Percentiles rank a stretch among this genome's conserved stretches.
phyloP scores from a whole-genome alignment of 2,888 invertebrate genomes.

The Herminia tarsipennalis region DNA sequence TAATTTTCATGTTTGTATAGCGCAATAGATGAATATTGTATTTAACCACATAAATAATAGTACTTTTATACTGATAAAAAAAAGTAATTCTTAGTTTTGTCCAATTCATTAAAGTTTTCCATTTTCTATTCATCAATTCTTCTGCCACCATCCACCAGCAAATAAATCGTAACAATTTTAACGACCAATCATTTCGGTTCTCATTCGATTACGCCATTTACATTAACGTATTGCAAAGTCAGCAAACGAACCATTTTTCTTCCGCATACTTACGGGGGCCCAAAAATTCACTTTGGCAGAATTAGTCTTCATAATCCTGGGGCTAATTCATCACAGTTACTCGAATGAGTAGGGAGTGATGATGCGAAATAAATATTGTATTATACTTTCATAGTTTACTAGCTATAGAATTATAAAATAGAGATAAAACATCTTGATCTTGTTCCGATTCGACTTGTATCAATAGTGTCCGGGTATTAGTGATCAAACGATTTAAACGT shows the following conservation, averaged over 20 bases:
- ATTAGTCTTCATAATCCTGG: constrained; percentile 65
- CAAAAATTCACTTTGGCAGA: constrained; percentile 73
- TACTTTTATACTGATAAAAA: no score
- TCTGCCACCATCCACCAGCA: not conserved
- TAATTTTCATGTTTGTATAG: no score
- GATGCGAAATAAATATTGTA: constrained; percentile 55
- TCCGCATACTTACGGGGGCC: constrained; percentile 62
- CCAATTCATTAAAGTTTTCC: no score
- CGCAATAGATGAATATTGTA: no score
- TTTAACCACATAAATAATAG: no score
- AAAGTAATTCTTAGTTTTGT: no score
- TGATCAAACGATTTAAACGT: no score
- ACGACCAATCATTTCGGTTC: constrained; percentile 53
- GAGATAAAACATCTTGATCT: no score
- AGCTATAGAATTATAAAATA: not conserved
- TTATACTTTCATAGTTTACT: constrained; percentile 5
- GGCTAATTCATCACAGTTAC: constrained; percentile 70
- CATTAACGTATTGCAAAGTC: constrained; percentile 71
- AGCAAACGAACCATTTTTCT: constrained; percentile 73
- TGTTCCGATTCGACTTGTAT: no score
- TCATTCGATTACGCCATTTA: constrained; percentile 73
- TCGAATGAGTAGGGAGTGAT: constrained; percentile 58
- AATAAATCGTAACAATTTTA: constrained; percentile 2
- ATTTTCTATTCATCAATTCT: no score
- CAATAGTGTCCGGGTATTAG: no score